These are phyloP conservation scores for Beaufortia kweichowensis DNA, from an alignment of 2,113 vertebrate species.

Conservation along the genomic window DNA sequence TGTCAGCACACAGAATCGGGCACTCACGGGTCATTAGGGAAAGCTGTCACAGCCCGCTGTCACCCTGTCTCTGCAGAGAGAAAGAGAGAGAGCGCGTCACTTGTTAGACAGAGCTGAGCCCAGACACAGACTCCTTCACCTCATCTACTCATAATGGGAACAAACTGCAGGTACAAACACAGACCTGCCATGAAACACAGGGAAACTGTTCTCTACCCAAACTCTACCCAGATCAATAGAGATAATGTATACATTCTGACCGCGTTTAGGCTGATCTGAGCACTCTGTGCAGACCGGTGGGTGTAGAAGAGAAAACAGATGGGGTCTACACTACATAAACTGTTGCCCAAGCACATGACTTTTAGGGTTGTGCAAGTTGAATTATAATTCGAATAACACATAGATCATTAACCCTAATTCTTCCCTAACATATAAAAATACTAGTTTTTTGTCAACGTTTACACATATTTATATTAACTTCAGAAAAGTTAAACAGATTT, in stretches of 20 bases:
- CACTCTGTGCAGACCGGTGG: not conserved
- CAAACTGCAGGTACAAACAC: conserved; percentile 17
- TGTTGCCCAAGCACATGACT: not conserved
- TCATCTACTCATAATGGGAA: conserved; percentile 44
- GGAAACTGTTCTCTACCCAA: not conserved
- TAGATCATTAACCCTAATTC: no score
- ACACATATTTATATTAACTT: no score
- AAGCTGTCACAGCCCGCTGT: conserved; percentile 50
- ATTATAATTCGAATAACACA: no score
- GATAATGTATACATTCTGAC: conserved; percentile 1
- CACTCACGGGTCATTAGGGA: conserved; percentile 57
- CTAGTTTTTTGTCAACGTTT: no score
- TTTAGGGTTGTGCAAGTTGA: not conserved
- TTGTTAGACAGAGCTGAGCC: conserved; percentile 33
- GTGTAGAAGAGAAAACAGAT: not conserved
- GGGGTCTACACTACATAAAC: not conserved
- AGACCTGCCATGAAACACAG: not conserved
- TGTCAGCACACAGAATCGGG: conserved; percentile 55
- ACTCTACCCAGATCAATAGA: conserved; percentile 15
- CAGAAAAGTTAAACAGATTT: no score
- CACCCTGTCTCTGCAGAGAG: conserved; percentile 34
- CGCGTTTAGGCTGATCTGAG: not conserved
- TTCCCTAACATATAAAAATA: no score
- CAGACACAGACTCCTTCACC: conserved; percentile 11
- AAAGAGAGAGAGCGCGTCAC: conserved; percentile 32